phyloP scores from a whole-genome alignment of 2,888 invertebrate genomes.

The Yponomeuta sedellus region DNA sequence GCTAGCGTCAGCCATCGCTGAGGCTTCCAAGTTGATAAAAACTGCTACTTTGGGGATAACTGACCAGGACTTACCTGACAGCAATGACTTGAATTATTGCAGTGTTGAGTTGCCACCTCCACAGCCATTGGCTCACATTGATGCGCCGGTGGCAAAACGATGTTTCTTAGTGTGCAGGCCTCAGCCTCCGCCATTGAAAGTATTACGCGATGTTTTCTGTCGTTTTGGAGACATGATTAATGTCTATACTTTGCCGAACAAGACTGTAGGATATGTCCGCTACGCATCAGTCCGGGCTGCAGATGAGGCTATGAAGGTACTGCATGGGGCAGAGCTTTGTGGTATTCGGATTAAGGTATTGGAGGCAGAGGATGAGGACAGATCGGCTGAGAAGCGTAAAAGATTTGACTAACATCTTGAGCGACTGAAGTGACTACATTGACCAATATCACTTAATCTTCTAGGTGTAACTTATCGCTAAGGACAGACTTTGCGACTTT shows the following conservation, averaged over 20 bases:
- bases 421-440: conserved; percentile 21
- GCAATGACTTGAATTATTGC: conserved; percentile 69
- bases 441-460: not conserved
- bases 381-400: conserved; percentile 43
- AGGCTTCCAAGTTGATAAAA: conserved; percentile 85
- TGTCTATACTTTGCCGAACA: conserved; percentile 91
- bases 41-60: conserved; percentile 69
- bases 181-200: conserved; percentile 83
- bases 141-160: conserved; percentile 79
- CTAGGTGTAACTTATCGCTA: not conserved
- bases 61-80: conserved; percentile 36
- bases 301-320: conserved; percentile 78
- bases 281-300: conserved; percentile 87
- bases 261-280: conserved; percentile 95
- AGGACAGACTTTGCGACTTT: not conserved
- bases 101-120: conserved; percentile 83
- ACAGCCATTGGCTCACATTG: conserved; percentile 81
- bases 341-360: conserved; percentile 92
- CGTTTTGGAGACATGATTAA: conserved; percentile 94
- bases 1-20: conserved; percentile 84
- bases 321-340: conserved; percentile 93
- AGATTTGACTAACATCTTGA: conserved; percentile 28
- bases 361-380: conserved; percentile 83
- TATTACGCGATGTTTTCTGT: conserved; percentile 91
- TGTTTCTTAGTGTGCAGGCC: conserved; percentile 81